These are phyloP conservation scores for Adelosebastes latens DNA, from an alignment of 2,797 vertebrate genomes.

Conservation along the genomic window DNA sequence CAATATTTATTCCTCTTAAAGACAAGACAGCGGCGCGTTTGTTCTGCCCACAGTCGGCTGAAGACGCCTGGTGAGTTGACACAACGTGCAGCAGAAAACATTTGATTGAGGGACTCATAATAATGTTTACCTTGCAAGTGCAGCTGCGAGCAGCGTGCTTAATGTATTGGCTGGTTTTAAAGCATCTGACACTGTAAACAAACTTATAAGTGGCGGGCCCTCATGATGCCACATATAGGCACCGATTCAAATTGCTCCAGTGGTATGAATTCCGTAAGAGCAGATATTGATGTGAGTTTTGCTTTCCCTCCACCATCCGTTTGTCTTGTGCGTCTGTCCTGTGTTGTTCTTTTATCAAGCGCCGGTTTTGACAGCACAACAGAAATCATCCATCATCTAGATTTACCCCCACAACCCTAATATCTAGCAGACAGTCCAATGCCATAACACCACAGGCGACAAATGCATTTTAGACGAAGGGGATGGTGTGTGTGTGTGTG, in stretches of 20 bases:
- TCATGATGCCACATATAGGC: neutral
- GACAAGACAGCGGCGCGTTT: constrained; percentile 55
- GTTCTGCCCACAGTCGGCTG: constrained; percentile 62
- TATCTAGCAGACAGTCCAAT: constrained; percentile 75
- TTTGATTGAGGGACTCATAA: constrained; percentile 63
- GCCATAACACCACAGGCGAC: constrained; percentile 70
- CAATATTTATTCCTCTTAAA: constrained; percentile 78
- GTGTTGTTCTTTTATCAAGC: constrained; percentile 76
- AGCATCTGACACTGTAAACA: constrained; percentile 42
- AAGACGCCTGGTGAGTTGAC: constrained; percentile 56
- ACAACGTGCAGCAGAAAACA: constrained; percentile 6
- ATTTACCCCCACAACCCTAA: constrained; percentile 75
- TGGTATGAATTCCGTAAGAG: constrained; percentile 22
- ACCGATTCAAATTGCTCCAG: constrained; percentile 26
- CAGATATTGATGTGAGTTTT: constrained; percentile 58
- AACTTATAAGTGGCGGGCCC: constrained; percentile 10
- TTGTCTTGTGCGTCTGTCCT: constrained; percentile 55
- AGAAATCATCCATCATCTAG: constrained; percentile 77
- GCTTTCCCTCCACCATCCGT: constrained; percentile 32
- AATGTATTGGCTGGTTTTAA: constrained; percentile 24
- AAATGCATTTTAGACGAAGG: constrained; percentile 67
- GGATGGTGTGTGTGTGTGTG: constrained; percentile 7
- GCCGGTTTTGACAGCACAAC: constrained; percentile 68
- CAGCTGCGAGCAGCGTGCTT: constrained; percentile 31
- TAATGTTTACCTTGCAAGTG: constrained; percentile 53